Base-by-base conservation (phyloP, 2,113 vertebrate species). In the Ursus arctos region DNA sequence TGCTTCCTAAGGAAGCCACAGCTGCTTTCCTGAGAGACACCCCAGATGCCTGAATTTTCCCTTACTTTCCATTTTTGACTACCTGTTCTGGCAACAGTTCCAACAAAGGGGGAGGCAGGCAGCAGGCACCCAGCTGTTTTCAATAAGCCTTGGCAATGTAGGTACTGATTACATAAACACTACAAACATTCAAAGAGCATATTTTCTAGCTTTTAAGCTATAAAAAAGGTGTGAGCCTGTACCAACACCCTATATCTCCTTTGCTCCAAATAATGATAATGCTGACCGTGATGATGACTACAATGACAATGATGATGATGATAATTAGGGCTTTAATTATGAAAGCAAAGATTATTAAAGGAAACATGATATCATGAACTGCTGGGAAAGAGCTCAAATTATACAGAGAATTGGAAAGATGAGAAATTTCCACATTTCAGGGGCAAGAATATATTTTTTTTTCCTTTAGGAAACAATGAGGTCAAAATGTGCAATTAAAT, bases 11-110 rank as follows among this genome's bases (percentile, higher is more conserved):
- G 99, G 99, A 99, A 99, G 98, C 96, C 93, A 97, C 99, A 99
- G 99, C 99, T 99, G 99, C 99, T 99, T 99, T 99, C 99, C 99
- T 99, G 99, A 99, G 97, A 95, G 97, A 97, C 69, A 67, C 95
- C 90, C 97, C 98, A 99, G 98, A 99, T 98, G 99, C 98, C 98
- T 98, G 98, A 98, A 95, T 98, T 99, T 98, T 98, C 95, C 97
- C 97, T 98, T 93, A 97, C 77, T 98, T 99, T 99, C 99, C 98
- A 94, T 95, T 98, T 98, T 98, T 99, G 98, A 99, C 98, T 99
- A 99, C 99, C 99, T 99, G 99, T 99, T 99, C 99, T 99, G 99
- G 99, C 98, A 98, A 97, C 71, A 97, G 79, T 98, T 98, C 71
- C 91, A 49, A 94, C 88, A 96, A 98, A 98, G 81, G 69, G 89